A percentile compares a stretch with the other conserved stretches of the same genome.
Evolutionary conservation across 2,797 vertebrate genomes (phyloP).

Genomic region (Anniella stebbinsi): DNA sequence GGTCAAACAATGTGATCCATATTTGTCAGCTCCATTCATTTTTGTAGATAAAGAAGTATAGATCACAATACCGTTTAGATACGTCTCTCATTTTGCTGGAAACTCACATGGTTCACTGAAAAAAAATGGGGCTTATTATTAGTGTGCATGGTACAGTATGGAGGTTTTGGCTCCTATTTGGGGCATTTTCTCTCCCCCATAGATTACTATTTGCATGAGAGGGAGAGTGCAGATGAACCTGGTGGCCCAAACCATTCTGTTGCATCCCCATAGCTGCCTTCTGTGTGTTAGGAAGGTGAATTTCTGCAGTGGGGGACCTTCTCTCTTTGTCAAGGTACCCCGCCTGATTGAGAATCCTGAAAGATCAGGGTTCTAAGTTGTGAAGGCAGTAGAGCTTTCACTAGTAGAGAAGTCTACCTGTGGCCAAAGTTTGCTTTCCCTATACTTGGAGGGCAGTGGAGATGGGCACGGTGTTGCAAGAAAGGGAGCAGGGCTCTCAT

Average conservation of each 20-base stretch:
- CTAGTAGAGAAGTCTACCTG: no score
- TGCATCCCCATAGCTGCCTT: neutral
- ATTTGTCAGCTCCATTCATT: neutral
- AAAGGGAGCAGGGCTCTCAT: no score
- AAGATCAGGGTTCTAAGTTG: neutral
- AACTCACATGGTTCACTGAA: no score
- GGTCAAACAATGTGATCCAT: neutral
- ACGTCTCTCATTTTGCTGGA: neutral
- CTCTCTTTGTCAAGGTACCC: neutral
- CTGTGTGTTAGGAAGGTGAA: neutral
- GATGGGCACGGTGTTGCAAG: no score
- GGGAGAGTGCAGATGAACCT: neutral
- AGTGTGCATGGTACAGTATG: neutral
- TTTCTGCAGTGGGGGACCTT: no score
- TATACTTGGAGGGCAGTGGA: no score
- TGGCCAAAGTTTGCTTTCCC: no score
- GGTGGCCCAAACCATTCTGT: neutral
- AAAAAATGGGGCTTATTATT: neutral
- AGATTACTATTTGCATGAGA: no score
- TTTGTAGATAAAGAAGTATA: neutral
- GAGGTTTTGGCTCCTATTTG: neutral
- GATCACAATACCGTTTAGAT: neutral
- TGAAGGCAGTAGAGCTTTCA: no score
- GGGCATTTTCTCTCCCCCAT: neutral
- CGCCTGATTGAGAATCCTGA: no score